Evolutionary conservation across 2,888 invertebrate species (phyloP), one percentile per base, ranked within the genome.

Genomic region (Dioctria rufipes): DNA sequence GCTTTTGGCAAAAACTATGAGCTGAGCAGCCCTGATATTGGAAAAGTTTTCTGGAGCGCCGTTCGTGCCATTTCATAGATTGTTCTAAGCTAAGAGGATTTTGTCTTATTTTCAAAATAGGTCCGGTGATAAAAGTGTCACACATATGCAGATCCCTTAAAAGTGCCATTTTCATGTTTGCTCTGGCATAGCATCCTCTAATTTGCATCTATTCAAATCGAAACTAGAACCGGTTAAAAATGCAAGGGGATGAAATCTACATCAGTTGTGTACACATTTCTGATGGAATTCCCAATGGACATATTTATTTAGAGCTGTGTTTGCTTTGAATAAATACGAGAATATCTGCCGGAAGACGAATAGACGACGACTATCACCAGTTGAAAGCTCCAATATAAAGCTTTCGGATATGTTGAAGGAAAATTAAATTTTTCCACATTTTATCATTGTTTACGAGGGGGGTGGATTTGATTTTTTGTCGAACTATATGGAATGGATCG

Each of bases 181-280:
- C 58, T 13, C 5, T 11, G 8, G n/a, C 58, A 11, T 11, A 11
- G 11, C 5, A 5, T 11, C 11, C 58, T n/a, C n/a, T 58, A 5
- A 58, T 58, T 58, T 58, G 58, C 43, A 66, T 66, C 42, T 66
- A 66, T 66, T 66, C 66, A 66, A 42, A 66, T 42, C 66, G 61
- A 13, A 43, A 43, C 43, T 66, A 43, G 43, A 42, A 25, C 13
- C 42, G 11, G 40, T 66, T 66, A 66, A 66, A 66, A 66, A 66
- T 43, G 13, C 66, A 43, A 46, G 46, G 11, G 66, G 8, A 43
- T 66, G 66, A 40, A 43, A 3, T 43, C 25, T 46, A n/a, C 6
- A 6, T 66, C 66, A 66, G 66, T 6, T 65, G 66, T 11, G n/a
- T 13, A 13, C 8, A 13, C 66, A 46, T 13, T 43, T 43, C 66